phyloP scores from a whole-genome alignment of 2,113 vertebrate species.

The Oreotrochilus melanogaster region DNA sequence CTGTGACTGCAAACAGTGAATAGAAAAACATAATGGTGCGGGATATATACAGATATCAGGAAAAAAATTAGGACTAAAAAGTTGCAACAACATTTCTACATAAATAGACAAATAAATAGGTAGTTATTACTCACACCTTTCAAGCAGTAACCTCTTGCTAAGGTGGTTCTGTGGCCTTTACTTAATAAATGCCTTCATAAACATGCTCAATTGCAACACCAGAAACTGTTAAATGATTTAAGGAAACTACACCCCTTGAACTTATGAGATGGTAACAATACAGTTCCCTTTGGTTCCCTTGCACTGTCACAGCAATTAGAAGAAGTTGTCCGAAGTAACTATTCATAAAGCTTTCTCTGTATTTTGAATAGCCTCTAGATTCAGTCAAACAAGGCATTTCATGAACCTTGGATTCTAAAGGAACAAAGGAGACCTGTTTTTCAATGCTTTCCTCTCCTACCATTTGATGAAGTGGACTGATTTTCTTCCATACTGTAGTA shows the following conservation, averaged over 20 bases:
- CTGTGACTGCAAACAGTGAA: background rate
- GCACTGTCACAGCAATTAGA: background rate
- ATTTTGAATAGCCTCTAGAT: background rate
- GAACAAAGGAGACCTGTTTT: background rate
- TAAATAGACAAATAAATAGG: background rate
- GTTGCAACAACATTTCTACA: background rate
- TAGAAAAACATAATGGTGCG: background rate
- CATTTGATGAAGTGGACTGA: background rate
- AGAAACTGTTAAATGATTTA: background rate
- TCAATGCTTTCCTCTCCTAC: background rate
- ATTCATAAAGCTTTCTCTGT: background rate
- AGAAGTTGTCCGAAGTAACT: background rate
- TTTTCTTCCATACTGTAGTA: background rate
- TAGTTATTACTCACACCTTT: background rate
- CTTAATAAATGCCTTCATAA: background rate
- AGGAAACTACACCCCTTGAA: background rate
- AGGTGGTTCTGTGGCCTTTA: background rate
- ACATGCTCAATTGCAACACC: background rate
- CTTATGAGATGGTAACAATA: background rate
- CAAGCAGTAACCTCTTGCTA: background rate
- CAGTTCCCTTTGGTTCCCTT: accelerated
- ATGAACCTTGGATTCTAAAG: background rate
- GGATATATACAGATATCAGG: background rate
- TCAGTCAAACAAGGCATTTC: background rate
- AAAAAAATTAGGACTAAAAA: background rate